Conservation (phyloP, 1,140 invertebrate genomes). For the Oppia nitens region DNA sequence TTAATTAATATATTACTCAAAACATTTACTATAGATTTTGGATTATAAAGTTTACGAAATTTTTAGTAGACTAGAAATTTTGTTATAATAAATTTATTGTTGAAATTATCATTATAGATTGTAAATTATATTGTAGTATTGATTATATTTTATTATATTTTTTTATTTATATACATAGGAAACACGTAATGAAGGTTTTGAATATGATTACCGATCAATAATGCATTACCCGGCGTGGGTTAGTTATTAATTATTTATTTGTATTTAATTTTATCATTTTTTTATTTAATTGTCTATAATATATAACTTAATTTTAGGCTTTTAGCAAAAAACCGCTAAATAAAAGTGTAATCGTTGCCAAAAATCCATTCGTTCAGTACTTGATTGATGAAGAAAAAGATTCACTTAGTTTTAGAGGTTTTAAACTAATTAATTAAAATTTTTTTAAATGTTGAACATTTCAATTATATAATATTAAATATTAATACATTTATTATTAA, state of each 20-base stretch:
- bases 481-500: too few relatives aligned
- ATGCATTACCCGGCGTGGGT: conserved; percentile 20
- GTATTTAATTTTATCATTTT: neutral
- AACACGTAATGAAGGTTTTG: conserved; percentile 5
- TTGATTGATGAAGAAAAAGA: conserved; percentile 13
- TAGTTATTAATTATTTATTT: neutral
- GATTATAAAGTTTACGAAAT: too few relatives aligned
- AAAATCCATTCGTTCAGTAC: conserved; percentile 18
- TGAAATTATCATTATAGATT: too few relatives aligned
- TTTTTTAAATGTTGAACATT: too few relatives aligned
- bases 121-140: too few relatives aligned
- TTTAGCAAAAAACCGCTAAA: conserved; percentile 19
- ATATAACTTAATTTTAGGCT: too few relatives aligned
- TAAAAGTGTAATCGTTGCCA: conserved; percentile 18
- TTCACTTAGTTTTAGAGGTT: conserved; percentile 19
- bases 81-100: too few relatives aligned
- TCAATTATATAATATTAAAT: too few relatives aligned
- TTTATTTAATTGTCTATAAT: neutral
- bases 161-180: neutral
- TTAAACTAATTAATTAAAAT: conserved; percentile 18
- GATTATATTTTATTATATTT: neutral
- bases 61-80: too few relatives aligned
- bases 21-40: too few relatives aligned
- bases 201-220: conserved; percentile 20
- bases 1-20: too few relatives aligned